Percentiles rank a stretch among this genome's conserved stretches.
These are phyloP conservation scores for Albula glossodonta DNA, from an alignment of 2,113 vertebrate genomes.

Conservation along the genomic window DNA sequence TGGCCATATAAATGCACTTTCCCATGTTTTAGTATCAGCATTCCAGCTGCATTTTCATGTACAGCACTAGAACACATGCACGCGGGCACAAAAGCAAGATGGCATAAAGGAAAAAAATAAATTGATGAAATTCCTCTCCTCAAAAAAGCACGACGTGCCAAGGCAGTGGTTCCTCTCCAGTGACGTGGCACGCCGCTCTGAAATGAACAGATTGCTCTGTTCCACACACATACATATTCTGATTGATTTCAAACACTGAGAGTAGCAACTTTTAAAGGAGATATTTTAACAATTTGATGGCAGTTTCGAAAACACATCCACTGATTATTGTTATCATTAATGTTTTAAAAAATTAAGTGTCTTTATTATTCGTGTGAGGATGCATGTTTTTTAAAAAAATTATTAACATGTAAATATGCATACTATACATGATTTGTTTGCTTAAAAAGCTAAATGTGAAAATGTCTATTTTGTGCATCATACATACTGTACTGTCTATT, in stretches of 20 bases:
- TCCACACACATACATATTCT: slow-evolving; percentile 33
- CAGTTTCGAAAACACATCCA: slow-evolving; percentile 3
- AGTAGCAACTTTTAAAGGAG: background rate
- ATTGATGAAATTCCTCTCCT: slow-evolving; percentile 17
- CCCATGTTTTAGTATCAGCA: background rate
- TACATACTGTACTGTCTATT: background rate
- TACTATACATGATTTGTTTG: background rate
- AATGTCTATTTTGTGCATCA: background rate
- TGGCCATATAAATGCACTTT: background rate
- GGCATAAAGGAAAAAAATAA: slow-evolving; percentile 5
- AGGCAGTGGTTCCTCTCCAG: slow-evolving; percentile 24
- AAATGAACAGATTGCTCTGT: slow-evolving; percentile 34
- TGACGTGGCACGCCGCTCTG: slow-evolving; percentile 7
- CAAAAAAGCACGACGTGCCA: slow-evolving; percentile 17
- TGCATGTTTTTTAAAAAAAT: no score
- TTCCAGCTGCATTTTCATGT: slow-evolving; percentile 4
- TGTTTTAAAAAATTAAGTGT: background rate
- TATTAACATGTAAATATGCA: no score
- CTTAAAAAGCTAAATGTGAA: background rate
- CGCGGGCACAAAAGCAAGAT: slow-evolving; percentile 19
- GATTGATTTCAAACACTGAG: slow-evolving; percentile 31
- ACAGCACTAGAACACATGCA: slow-evolving; percentile 2
- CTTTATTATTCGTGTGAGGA: no score
- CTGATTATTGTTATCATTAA: background rate
- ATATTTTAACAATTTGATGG: slow-evolving; percentile 26